phyloP scores from a whole-genome alignment of 1,140 invertebrate species.

The Trachymyrmex cornetzi region DNA sequence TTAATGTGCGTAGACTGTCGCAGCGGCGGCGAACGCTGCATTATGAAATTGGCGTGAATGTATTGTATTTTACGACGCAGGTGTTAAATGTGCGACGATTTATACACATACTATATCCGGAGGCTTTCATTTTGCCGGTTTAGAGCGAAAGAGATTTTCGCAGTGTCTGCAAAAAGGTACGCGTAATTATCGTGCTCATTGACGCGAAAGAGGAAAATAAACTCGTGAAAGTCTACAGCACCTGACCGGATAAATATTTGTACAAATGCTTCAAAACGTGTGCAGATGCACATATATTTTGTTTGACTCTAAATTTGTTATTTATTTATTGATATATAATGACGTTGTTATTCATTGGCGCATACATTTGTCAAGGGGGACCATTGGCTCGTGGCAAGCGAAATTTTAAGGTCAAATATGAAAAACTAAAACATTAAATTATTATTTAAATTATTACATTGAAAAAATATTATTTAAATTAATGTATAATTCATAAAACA shows the following conservation, averaged over 20 bases:
- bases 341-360: neutral
- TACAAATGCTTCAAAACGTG: neutral
- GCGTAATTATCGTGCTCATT: constrained; percentile 49
- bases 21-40: neutral
- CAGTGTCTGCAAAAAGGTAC: constrained; percentile 26
- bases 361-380: too few species aligned
- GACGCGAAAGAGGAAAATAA: constrained; percentile 27
- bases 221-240: neutral
- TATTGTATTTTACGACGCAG: constrained; percentile 33
- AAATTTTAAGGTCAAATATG: too few species aligned
- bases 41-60: constrained; percentile 45
- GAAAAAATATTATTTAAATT: too few species aligned
- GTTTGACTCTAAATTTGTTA: neutral
- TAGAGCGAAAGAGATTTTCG: constrained; percentile 20
- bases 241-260: neutral
- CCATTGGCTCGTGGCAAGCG: too few species aligned
- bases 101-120: neutral
- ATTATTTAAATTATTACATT: too few species aligned
- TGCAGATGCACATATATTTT: neutral
- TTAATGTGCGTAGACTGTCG: neutral
- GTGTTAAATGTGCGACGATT: constrained; percentile 2
- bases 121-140: constrained; percentile 2
- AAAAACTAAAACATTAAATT: too few species aligned
- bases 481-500: too few species aligned
- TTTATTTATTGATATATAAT: neutral